phyloP scores from a whole-genome alignment of 2,113 vertebrate species.

The Micromys minutus region DNA sequence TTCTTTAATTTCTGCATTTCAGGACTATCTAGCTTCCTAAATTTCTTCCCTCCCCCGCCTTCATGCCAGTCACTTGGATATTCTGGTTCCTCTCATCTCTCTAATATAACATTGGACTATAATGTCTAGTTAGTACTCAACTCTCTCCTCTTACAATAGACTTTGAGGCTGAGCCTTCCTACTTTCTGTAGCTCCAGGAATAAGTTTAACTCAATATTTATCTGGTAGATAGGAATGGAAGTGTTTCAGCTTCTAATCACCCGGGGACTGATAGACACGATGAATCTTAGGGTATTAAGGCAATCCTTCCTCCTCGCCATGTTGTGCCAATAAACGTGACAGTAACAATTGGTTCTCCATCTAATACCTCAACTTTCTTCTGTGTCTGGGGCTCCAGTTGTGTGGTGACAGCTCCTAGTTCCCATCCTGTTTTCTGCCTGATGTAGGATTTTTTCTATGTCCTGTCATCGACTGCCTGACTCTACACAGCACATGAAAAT shows the following conservation, averaged over 20 bases:
- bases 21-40: neutral
- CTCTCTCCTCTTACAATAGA: neutral
- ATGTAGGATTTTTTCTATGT: neutral
- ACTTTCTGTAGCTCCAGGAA: neutral
- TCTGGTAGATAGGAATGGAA: neutral
- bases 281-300: neutral
- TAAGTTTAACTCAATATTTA: neutral
- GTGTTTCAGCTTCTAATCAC: neutral
- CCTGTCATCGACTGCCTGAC: neutral
- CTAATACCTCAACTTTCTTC: neutral
- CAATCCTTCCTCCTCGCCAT: neutral
- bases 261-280: neutral
- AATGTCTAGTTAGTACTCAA: neutral
- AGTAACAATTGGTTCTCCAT: neutral
- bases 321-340: neutral
- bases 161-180: neutral
- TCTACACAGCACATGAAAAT: neutral
- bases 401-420: neutral
- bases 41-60: neutral
- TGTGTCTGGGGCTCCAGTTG: neutral
- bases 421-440: neutral
- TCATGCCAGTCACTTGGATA: neutral
- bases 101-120: neutral
- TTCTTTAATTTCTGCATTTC: neutral
- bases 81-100: neutral